Conservation (phyloP, 1,140 invertebrate species). For the Hylyphantes graminicola region DNA sequence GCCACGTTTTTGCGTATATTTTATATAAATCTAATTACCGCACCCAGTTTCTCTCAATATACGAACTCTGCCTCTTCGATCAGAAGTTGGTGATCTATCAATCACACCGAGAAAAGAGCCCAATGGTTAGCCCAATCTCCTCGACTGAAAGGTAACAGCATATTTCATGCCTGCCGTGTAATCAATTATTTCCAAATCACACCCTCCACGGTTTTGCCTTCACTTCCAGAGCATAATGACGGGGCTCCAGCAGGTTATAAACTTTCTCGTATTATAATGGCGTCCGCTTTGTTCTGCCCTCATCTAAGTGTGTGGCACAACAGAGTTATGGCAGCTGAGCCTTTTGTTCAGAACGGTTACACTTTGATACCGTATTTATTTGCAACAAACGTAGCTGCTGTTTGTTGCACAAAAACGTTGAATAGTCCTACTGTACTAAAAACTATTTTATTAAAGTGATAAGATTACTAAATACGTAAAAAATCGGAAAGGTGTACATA, state of each 20-base stretch:
- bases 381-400: too few species aligned
- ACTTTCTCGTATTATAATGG: neutral
- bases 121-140: neutral
- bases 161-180: slow-evolving; percentile 17
- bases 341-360: too few species aligned
- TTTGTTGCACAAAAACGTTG: too few species aligned
- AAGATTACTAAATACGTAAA: too few species aligned
- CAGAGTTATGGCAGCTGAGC: too few species aligned
- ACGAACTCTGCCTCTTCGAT: neutral
- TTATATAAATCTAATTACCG: too few species aligned
- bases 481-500: too few species aligned
- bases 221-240: neutral
- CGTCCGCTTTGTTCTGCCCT: neutral
- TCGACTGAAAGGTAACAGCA: slow-evolving; percentile 13
- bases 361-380: too few species aligned
- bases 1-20: too few species aligned
- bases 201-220: slow-evolving; percentile 1
- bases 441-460: too few species aligned
- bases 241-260: slow-evolving; percentile 9
- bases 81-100: neutral
- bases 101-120: neutral
- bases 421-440: too few species aligned
- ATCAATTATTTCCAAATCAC: slow-evolving; percentile 26
- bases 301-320: neutral
- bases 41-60: too few species aligned